A percentile compares a stretch with the other conserved stretches of the same genome.
Conservation (phyloP, 1,140 invertebrate genomes). For the Lysiphlebus fabarum region DNA sequence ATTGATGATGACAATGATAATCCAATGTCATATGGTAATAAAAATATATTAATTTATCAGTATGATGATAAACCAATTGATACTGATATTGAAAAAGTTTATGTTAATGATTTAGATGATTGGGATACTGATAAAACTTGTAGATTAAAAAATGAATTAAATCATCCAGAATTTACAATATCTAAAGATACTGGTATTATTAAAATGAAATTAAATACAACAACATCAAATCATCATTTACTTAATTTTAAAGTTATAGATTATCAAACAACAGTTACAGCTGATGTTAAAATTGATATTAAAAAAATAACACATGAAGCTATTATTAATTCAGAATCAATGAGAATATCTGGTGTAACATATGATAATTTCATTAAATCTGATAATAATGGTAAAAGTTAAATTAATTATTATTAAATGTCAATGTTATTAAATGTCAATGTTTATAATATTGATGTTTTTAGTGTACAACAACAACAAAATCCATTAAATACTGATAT, state of each 20-base stretch:
- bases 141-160: slow-evolving; percentile 82
- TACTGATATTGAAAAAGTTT: slow-evolving; percentile 92
- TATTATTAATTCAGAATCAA: slow-evolving; percentile 90
- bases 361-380: slow-evolving; percentile 93
- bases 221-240: slow-evolving; percentile 80
- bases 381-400: slow-evolving; percentile 78
- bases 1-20: slow-evolving; percentile 88
- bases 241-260: slow-evolving; percentile 85
- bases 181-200: slow-evolving; percentile 93
- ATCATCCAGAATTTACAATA: slow-evolving; percentile 80
- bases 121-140: slow-evolving; percentile 98
- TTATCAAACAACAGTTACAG: slow-evolving; percentile 78
- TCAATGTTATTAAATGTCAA: slow-evolving; percentile 80
- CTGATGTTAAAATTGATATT: slow-evolving; percentile 90
- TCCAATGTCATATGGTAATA: too few species aligned
- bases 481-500: slow-evolving; percentile 89
- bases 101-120: slow-evolving; percentile 94
- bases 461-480: slow-evolving; percentile 86
- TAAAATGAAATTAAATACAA: slow-evolving; percentile 87
- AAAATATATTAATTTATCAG: too few species aligned
- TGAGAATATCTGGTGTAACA: slow-evolving; percentile 88
- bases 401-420: slow-evolving; percentile 83
- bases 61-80: too few species aligned
- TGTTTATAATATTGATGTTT: slow-evolving; percentile 87
- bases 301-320: slow-evolving; percentile 93